Base-by-base conservation (phyloP, 1,140 invertebrate species). In the Nasonia giraulti region DNA sequence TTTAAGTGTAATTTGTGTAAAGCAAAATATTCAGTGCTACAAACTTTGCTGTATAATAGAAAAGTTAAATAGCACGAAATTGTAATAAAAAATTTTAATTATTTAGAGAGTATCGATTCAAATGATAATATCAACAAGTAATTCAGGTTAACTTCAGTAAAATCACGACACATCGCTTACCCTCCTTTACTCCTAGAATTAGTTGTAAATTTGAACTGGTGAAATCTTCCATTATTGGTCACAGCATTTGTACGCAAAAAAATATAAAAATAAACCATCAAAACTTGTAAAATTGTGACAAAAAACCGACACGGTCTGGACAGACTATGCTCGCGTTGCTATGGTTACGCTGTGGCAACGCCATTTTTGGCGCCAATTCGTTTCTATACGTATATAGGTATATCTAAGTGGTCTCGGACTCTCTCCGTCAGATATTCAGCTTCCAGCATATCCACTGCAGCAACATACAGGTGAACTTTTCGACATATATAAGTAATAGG, bases 171-270 rank as follows among this genome's bases (percentile, higher is more conserved):
- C 62, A 44, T 55, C 8, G 83, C 20, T 69, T 86, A 91, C 93
- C 94, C 90, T 94, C 93, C 88, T 92, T 92, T 74, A 94, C 90
- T n/a, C 91, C 91, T 5, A 94, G 86, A 82, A 94, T 92, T 74
- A 94, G 91, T 87, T 93, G 92, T 74, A 93, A 89, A 79, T 92
- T 91, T 79, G 91, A 89, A 77, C 89, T 91, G 6, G 80, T 86
- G 37, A 94, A 87, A 80, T 93, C 91, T 80, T 94, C 92, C 93
- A 94, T 94, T 80, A 66, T 69, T n/a, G 66, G 55, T 44, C n/a
- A n/a, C 40, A 40, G 12, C 8, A 73, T 86, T 17, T 5, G 11
- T 55, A 86, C 79, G 5, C 5, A 50, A 87, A 82, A 83, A 50
- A 81, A 84, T 86, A 73, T 71, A 88, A 88, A 85, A 87, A 87